A percentile compares a stretch with the other conserved stretches of the same genome.
Conservation (phyloP, 1,140 invertebrate species). For the Drosophila virilis region DNA sequence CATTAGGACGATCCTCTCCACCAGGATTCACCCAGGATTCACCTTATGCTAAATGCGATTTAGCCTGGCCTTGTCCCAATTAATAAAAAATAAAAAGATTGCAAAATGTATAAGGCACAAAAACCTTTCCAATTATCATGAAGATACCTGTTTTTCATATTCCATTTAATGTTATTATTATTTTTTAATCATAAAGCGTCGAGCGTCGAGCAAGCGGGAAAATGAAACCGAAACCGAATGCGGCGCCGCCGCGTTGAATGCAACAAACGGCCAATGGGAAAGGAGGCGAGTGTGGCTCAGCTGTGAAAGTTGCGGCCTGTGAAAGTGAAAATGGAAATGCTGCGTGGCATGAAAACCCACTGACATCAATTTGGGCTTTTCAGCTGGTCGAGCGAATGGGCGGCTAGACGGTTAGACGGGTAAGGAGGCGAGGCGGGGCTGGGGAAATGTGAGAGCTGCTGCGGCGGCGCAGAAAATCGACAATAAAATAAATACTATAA, state of each 20-base stretch:
- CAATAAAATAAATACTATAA: conserved; percentile 23
- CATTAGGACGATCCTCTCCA: no score
- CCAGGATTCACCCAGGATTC: no score
- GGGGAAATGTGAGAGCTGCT: conserved; percentile 35
- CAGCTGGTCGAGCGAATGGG: conserved; percentile 1
- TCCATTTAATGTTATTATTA: neutral
- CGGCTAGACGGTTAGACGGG: neutral
- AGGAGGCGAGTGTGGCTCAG: conserved; percentile 8
- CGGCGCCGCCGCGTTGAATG: neutral
- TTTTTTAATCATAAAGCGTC: conserved; percentile 7
- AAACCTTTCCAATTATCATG: no score
- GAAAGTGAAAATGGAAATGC: conserved; percentile 74
- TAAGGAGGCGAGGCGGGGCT: no score
- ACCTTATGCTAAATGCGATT: no score
- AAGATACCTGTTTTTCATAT: neutral
- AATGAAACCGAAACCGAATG: conserved; percentile 36
- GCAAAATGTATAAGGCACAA: no score
- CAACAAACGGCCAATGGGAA: conserved; percentile 12
- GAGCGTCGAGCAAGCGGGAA: conserved; percentile 24
- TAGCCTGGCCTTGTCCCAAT: no score
- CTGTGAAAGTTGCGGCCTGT: conserved; percentile 64
- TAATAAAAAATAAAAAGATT: no score
- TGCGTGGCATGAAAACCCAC: conserved; percentile 57
- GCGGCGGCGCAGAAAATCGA: conserved; percentile 37
- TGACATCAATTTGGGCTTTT: conserved; percentile 60